phyloP scores from a whole-genome alignment of 2,797 vertebrate genomes.

The Fratercula arctica region DNA sequence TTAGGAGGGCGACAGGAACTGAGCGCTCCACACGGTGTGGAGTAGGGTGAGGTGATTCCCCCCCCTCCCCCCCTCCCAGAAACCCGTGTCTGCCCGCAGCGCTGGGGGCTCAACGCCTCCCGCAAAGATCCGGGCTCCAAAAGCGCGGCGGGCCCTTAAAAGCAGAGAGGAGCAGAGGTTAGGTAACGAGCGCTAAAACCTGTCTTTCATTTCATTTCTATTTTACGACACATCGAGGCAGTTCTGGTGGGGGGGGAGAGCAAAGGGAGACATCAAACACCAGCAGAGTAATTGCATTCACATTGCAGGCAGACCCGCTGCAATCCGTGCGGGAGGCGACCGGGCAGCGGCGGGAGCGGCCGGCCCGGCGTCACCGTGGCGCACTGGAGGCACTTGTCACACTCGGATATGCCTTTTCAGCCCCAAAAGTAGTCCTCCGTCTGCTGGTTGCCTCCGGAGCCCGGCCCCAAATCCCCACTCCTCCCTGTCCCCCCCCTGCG shows the following conservation, averaged over 20 bases:
- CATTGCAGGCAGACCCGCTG: neutral
- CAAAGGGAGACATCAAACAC: neutral
- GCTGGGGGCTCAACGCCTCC: neutral
- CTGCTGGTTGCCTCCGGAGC: neutral
- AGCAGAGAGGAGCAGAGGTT: neutral
- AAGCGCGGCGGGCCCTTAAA: neutral
- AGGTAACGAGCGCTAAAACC: neutral
- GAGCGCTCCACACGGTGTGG: neutral
- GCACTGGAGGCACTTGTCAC: neutral
- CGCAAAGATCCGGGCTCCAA: neutral
- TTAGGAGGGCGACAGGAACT: neutral
- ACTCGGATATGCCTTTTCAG: fast-evolving
- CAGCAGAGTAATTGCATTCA: neutral
- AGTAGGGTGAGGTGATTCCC: neutral
- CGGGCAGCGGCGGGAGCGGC: neutral
- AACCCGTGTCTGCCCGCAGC: neutral
- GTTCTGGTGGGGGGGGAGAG: neutral
- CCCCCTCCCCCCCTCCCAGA: neutral
- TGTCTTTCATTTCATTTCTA: conserved; percentile 1
- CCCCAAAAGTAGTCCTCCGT: neutral
- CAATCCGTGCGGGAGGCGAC: neutral
- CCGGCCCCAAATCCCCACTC: too few species aligned
- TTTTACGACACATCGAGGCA: neutral
- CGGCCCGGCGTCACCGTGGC: neutral
- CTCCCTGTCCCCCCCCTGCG: too few species aligned